phyloP scores from a whole-genome alignment of 2,797 vertebrate genomes.

The Smutsia gigantea region DNA sequence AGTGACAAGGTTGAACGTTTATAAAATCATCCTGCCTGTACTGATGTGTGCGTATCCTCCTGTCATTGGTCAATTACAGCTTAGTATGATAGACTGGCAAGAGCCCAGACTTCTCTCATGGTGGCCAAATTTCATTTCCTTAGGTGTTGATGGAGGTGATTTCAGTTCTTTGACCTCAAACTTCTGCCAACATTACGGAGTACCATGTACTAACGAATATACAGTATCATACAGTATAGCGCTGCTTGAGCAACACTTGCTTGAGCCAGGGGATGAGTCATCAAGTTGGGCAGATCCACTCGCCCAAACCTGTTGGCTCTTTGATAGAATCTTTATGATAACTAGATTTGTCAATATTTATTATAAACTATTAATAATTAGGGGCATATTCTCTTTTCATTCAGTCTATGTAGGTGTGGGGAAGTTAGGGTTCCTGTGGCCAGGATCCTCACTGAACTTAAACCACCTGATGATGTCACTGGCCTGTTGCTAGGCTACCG shows the following conservation, averaged over 20 bases:
- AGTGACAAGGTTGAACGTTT: not conserved
- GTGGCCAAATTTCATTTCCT: slow-evolving; percentile 64
- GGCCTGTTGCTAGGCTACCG: no score
- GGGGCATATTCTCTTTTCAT: not conserved
- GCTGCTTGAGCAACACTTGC: not conserved
- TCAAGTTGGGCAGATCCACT: not conserved
- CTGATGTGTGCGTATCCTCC: not conserved
- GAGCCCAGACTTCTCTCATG: slow-evolving; percentile 17
- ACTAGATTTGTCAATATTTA: slow-evolving; percentile 11
- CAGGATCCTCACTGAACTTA: no score
- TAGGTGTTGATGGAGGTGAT: slow-evolving; percentile 38
- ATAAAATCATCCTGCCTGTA: not conserved
- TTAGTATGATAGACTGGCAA: slow-evolving; percentile 54
- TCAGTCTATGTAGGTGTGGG: not conserved
- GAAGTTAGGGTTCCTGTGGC: no score
- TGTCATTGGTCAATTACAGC: not conserved
- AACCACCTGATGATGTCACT: no score
- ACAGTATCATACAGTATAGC: not conserved
- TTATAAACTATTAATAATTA: slow-evolving; percentile 22
- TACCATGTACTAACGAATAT: not conserved
- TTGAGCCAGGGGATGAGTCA: not conserved
- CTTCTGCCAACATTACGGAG: not conserved
- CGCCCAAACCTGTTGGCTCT: slow-evolving; percentile 21
- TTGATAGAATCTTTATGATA: not conserved
- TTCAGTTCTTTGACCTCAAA: slow-evolving; percentile 34